Evolutionary conservation across 2,113 vertebrate genomes (phyloP), one percentile per base, ranked within the genome.

Genomic region (Bos javanicus): DNA sequence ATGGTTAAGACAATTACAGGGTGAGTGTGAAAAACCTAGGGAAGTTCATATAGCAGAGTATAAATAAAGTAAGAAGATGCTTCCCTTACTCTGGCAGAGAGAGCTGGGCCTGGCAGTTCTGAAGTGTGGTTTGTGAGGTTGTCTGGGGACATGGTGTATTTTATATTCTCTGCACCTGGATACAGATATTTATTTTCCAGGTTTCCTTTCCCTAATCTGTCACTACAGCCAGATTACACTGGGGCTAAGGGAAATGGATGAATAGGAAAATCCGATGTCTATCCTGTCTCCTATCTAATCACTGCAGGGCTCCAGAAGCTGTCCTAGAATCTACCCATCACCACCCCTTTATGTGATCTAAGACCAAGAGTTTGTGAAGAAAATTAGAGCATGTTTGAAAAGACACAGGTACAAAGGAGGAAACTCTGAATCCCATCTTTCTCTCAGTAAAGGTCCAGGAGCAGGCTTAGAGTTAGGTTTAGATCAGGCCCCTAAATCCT

Each of bases 141-240:
- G 26, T 17, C 23, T 5, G 13, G 39, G 64, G 48, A 14, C 16
- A 25, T 1, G 3, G 25, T 12, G 67, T 2, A 1, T 16, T 23
- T 67, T 25, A 4, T 39, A 28, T 13, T 92, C n/a, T n/a, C 50
- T 52, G 33, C 17, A 11, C 15, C 39, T 78, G 7, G 25, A 10
- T 78, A 28, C 26, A 26, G 36, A 52, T 8, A 19, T 52, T 76
- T 59, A 12, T 6, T 78, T 67, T 48, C 33, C 6, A 33, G 8
- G 23, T 62, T 84, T 36, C 16, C 64, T 78, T 80, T 57, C 48
- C 3, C n/a, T 30, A 28, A 59, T 39, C 39, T 50, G 28, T 59
- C 59, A 19, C 50, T 67, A 6, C 4, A 59, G 50, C 33, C 57
- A 80, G 26, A 64, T 14, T 30, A 28, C 0, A 14, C 1, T 67